Conservation (phyloP, 2,113 vertebrate genomes). For the Thunnus maccoyii region DNA sequence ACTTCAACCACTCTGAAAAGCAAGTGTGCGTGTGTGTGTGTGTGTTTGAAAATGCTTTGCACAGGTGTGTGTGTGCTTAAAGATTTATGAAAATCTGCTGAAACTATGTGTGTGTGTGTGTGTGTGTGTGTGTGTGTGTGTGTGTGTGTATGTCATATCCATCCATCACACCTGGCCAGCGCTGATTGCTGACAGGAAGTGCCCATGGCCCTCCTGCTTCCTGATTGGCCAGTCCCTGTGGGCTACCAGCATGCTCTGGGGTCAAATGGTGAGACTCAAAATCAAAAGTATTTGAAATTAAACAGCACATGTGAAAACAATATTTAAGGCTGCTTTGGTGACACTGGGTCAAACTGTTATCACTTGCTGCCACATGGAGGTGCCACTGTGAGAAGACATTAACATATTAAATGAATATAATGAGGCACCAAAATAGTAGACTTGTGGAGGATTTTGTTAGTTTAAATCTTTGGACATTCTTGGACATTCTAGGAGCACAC, state of each 20-base stretch:
- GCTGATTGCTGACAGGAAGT: conserved; percentile 60
- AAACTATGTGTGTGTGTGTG: neutral
- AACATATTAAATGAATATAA: no score
- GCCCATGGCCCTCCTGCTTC: conserved; percentile 47
- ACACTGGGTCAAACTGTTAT: neutral
- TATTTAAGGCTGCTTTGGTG: neutral
- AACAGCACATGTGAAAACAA: conserved; percentile 13
- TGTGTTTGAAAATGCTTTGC: neutral
- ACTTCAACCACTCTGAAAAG: conserved; percentile 35
- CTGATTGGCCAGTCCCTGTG: conserved; percentile 54
- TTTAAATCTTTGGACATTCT: no score
- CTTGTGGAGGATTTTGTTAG: no score
- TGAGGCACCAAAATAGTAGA: no score
- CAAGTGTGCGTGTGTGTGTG: neutral
- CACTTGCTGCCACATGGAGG: neutral
- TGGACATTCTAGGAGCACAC: no score
- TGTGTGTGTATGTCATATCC: conserved; percentile 22
- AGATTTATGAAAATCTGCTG: no score
- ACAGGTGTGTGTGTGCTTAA: neutral
- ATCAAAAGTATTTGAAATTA: conserved; percentile 11
- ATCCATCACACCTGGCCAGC: conserved; percentile 62
- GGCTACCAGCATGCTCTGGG: conserved; percentile 23
- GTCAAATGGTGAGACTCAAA: conserved; percentile 23
- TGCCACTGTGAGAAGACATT: neutral
- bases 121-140: neutral